These are phyloP conservation scores for Ormyrus rosae DNA, from an alignment of 2,888 invertebrate genomes.

Conservation along the genomic window DNA sequence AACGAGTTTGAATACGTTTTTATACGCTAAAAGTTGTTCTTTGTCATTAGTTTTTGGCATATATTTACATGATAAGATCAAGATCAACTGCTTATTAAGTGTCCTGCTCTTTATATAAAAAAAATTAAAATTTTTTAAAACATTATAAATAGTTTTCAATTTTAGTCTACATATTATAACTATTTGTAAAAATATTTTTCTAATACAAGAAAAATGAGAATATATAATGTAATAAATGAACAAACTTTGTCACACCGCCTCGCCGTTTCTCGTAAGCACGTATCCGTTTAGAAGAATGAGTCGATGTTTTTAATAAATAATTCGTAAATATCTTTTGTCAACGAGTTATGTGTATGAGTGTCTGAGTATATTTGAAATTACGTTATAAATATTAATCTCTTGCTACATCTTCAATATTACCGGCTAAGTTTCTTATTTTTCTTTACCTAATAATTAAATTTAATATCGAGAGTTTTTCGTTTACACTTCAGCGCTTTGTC, in stretches of 20 bases:
- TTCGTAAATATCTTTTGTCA: neutral
- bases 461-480: conserved; percentile 60
- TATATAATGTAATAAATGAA: neutral
- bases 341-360: neutral
- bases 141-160: too few species aligned
- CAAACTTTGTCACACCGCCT: neutral
- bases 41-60: conserved; percentile 44
- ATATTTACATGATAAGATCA: conserved; percentile 40
- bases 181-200: too few species aligned
- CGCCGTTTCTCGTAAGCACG: conserved; percentile 22
- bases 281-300: conserved; percentile 30
- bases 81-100: too few species aligned
- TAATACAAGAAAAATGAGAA: neutral
- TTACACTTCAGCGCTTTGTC: conserved; percentile 45
- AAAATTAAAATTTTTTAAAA: too few species aligned
- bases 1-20: conserved; percentile 20
- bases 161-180: too few species aligned
- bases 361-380: conserved; percentile 7
- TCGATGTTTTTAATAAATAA: neutral
- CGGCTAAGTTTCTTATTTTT: conserved; percentile 13
- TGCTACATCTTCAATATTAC: conserved; percentile 19
- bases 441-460: conserved; percentile 33
- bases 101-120: too few species aligned
- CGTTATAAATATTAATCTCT: conserved; percentile 29
- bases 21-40: conserved; percentile 29